These are phyloP conservation scores for Calcarius lapponicus DNA, from an alignment of 2,797 vertebrate species.

Conservation along the genomic window DNA sequence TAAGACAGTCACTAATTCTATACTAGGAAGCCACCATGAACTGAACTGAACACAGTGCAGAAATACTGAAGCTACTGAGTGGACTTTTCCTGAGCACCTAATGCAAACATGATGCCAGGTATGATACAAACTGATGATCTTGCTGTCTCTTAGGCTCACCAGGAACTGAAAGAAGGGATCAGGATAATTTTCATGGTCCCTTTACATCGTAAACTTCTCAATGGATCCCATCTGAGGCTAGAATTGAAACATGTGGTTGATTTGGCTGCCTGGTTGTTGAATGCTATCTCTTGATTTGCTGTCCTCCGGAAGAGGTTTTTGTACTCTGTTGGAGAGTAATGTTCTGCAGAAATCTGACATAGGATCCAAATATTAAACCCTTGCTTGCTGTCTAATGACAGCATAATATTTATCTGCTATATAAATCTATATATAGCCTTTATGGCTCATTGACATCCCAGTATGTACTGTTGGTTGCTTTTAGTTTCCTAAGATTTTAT, in stretches of 20 bases:
- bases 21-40: background rate
- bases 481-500: constrained; percentile 44
- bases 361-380: constrained; percentile 25
- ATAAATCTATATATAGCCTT: constrained; percentile 51
- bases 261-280: background rate
- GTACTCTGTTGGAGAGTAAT: constrained; percentile 23
- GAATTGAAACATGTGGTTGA: background rate
- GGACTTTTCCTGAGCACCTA: background rate
- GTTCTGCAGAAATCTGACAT: constrained; percentile 33
- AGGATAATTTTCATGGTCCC: background rate
- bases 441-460: constrained; percentile 36
- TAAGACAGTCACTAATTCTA: background rate
- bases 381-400: constrained; percentile 17
- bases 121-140: background rate
- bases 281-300: background rate
- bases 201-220: background rate
- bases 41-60: background rate
- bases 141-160: background rate
- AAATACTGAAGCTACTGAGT: background rate
- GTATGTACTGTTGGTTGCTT: constrained; percentile 16
- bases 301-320: background rate
- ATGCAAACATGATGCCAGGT: background rate
- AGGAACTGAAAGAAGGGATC: background rate
- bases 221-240: background rate
- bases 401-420: constrained; percentile 14